Base-by-base conservation (phyloP, 2,797 vertebrate genomes). In the Moxostoma hubbsi region DNA sequence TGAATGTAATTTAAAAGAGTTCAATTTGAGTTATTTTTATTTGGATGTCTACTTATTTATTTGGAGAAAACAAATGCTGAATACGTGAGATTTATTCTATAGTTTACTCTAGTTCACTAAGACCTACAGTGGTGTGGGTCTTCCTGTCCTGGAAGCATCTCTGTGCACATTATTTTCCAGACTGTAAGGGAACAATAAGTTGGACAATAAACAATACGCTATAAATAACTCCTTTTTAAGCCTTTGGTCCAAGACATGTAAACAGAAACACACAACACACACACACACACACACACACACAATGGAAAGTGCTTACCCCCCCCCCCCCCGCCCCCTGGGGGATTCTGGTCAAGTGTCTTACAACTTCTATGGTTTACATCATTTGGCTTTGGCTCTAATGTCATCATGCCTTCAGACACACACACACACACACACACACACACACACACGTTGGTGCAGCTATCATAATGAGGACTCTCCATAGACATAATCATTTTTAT, bases 171-270 rank as follows among this genome's bases (percentile, higher is more conserved):
- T 89, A 75, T 84, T 87, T 82, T 72, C 79, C 73, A 80, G 86
- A 85, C 81, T 49, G 24, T 80, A 73, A 76, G 50, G 68, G 72
- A 64, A 73, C 16, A 72, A 72, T 75, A 82, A 88, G 71, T 83
- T 82, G 87, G 87, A 94, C 92, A 92, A 93, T 92, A 89, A 89
- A 94, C 93, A 94, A 93, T 94, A 83, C 84, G 55, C 89, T 94
- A 94, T 92, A 92, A 90, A 92, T 94, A 94, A 87, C 86, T 55
- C 6, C 53, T 84, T 82, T 85, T 85, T 85, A 85, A 85, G 77
- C 75, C 69, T 70, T 81, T 81, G 80, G 24, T 24, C 24, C 24
- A 66, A 73, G 84, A 85, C 36, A 58, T 68, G 74, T 69, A 65
- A 69, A 82, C 66, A 86, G 73, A 83, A 89, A 68, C 66, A 24